phyloP scores from a whole-genome alignment of 2,888 invertebrate genomes.

The Pterostichus niger region DNA sequence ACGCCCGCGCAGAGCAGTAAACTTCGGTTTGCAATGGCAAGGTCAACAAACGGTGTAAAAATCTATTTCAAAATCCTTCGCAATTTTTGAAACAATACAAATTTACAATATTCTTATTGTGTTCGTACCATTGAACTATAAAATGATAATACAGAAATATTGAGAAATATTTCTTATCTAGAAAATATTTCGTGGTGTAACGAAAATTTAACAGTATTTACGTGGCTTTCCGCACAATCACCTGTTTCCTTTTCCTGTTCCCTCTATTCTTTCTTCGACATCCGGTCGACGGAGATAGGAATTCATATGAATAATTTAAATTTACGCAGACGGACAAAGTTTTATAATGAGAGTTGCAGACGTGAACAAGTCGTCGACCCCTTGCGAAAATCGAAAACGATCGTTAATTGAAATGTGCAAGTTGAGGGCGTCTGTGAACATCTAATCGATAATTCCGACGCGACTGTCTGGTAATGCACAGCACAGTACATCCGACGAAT shows the following conservation, averaged over 20 bases:
- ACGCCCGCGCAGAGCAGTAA: constrained; percentile 61
- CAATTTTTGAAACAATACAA: constrained; percentile 15
- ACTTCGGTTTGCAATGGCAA: constrained; percentile 61
- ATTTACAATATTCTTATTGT: neutral
- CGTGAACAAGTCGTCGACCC: constrained; percentile 57
- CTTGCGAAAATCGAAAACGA: constrained; percentile 53
- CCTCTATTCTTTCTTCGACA: constrained; percentile 43
- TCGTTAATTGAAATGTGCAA: constrained; percentile 55
- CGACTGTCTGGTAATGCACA: constrained; percentile 50
- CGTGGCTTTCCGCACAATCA: constrained; percentile 59
- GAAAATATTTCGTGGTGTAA: neutral
- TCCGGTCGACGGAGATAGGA: constrained; percentile 57
- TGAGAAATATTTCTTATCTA: neutral
- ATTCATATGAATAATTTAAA: constrained; percentile 57
- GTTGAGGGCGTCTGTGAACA: constrained; percentile 58
- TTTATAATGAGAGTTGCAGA: constrained; percentile 27
- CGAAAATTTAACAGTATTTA: neutral
- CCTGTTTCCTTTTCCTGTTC: constrained; percentile 62
- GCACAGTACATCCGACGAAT: neutral
- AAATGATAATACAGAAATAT: neutral
- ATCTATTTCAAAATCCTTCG: neutral
- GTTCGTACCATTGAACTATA: no score
- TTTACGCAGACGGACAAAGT: neutral
- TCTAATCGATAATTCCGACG: constrained; percentile 39
- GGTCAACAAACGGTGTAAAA: constrained; percentile 58